Base-by-base conservation (phyloP, 35 echinoderm and acorn worm genomes). In the Stichopus chloronotus region DNA sequence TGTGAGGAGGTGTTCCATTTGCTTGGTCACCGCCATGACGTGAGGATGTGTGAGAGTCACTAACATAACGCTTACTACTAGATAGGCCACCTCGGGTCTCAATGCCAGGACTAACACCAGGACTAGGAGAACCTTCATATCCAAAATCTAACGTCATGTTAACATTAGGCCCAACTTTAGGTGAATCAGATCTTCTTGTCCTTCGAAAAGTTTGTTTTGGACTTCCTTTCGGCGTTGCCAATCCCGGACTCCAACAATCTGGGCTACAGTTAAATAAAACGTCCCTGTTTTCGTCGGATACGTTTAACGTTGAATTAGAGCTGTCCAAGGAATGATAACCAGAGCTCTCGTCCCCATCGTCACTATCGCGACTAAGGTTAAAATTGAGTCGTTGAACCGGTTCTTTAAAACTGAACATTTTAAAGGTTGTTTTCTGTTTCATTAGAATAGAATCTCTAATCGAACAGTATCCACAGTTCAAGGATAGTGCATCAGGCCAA, bases 211-310 rank as follows among this genome's bases (percentile, higher is more conserved):
- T 72, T 58, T 59, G 55, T 60, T 71, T 83, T 63, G 96, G 94
- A 59, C 95, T 99, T 56, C 90, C 81, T 69, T 96, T 81, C 59
- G 97, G 97, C 16, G 95, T 99, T 76, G 93, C 97, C n/a, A 99
- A 84, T n/a, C 87, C 93, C 14, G 97, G 92, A 92, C 96, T 93
- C 97, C 97, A 99, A 30, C 85, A 94, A 17, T 92, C 69, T 5
- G 74, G 57, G 20, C 78, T 58, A 6, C 87, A 30, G 53, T 76
- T 63, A 24, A 79, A 84, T 25, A 91, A 95, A 43, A 95, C 79
- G 59, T 94, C 84, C 14, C 77, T 60, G 13, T 90, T 89, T 85
- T 94, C 95, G 53, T 92, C 68, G 4, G 84, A 69, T 10, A 74
- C 72, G 87, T 86, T 58, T 53, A 94, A 90, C 8, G 78, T 92